Percentiles rank a stretch among this genome's conserved stretches.
Conservation (phyloP, 2,113 vertebrate genomes). For the Ptyas mucosa region DNA sequence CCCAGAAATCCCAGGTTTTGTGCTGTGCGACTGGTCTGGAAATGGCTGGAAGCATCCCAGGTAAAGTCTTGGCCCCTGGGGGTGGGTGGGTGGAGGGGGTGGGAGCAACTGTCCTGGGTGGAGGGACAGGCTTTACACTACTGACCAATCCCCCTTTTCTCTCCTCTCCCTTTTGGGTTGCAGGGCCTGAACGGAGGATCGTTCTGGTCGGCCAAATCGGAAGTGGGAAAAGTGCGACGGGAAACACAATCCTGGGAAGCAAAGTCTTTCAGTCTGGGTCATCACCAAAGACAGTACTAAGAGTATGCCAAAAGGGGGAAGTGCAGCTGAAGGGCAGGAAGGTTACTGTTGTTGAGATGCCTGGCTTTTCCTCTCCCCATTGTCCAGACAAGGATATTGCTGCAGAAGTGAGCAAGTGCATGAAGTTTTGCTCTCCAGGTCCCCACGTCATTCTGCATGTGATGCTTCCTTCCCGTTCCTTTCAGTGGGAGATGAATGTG, state of each 20-base stretch:
- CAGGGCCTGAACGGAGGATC: neutral
- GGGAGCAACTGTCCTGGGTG: neutral
- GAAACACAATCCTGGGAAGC: constrained; percentile 24
- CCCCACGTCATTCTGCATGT: no score
- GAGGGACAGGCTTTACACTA: neutral
- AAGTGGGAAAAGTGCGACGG: constrained; percentile 46
- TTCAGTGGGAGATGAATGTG: no score
- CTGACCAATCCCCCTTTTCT: neutral
- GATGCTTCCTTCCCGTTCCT: no score
- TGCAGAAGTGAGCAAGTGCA: no score
- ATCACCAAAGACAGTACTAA: no score
- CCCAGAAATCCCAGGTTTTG: neutral
- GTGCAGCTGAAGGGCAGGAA: no score
- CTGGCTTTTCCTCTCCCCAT: no score
- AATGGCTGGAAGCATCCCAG: neutral
- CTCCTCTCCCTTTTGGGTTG: neutral
- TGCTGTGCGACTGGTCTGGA: neutral
- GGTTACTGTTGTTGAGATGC: no score
- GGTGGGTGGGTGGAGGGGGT: neutral
- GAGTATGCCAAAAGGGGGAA: no score
- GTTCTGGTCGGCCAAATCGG: neutral
- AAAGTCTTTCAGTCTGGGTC: no score
- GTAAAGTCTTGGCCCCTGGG: neutral
- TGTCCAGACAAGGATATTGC: no score
- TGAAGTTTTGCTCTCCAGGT: no score